A percentile compares a stretch with the other conserved stretches of the same genome.
Evolutionary conservation across 2,113 vertebrate species (phyloP).

Genomic region (Erythrocercus mccallii): DNA sequence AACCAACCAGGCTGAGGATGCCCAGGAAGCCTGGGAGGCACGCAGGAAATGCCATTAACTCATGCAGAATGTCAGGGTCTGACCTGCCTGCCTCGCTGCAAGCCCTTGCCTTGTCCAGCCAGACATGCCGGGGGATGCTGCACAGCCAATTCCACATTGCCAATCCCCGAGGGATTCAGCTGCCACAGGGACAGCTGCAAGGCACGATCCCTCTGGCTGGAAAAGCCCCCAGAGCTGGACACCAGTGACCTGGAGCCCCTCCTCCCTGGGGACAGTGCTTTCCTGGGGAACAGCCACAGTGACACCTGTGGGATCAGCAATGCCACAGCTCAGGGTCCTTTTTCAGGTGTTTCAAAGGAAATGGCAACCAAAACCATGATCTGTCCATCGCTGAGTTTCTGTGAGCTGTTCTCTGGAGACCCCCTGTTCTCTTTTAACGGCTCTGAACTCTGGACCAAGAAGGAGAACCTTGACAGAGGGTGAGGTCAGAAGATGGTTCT

Average conservation of each 20-base stretch:
- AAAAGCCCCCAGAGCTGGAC: not conserved
- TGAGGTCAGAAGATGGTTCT: not conserved
- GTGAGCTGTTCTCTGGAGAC: not conserved
- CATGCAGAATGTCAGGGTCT: not conserved
- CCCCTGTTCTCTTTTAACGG: not conserved
- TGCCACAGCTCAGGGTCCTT: not conserved
- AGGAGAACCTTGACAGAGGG: not conserved
- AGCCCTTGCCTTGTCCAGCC: not conserved
- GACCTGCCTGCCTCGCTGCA: not conserved
- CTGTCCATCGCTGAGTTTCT: not conserved
- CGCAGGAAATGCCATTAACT: not conserved
- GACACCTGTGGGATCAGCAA: not conserved
- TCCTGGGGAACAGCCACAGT: not conserved
- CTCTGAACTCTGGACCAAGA: not conserved
- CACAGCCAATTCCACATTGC: not conserved
- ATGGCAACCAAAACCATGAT: not conserved
- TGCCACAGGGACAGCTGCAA: not conserved
- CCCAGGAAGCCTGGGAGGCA: not conserved
- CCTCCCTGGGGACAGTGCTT: not conserved
- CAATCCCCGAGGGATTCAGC: not conserved
- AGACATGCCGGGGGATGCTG: too few species aligned
- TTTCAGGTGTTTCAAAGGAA: not conserved
- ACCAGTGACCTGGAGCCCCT: not conserved
- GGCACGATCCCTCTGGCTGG: fast-evolving
- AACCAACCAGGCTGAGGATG: not conserved